A percentile compares a stretch with the other conserved stretches of the same genome.
Evolutionary conservation across 2,888 invertebrate genomes (phyloP).

Genomic region (Tinea pellionella): DNA sequence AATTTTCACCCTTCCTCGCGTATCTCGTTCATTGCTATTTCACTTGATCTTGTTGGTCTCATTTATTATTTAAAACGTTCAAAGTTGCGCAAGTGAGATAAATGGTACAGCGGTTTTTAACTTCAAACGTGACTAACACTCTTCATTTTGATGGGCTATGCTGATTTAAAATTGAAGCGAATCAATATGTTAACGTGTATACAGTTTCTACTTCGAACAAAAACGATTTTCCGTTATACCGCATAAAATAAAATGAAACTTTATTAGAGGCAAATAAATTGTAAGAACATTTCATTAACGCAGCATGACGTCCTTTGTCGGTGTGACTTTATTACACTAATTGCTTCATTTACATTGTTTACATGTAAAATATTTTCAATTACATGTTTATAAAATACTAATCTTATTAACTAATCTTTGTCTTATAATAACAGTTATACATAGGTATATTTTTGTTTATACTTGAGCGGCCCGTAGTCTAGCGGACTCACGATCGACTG

Average conservation of each 20-base stretch:
- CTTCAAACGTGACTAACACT: slow-evolving; percentile 29
- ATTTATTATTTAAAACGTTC: slow-evolving; percentile 64
- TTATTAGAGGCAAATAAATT: background rate
- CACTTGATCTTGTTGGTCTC: slow-evolving; percentile 58
- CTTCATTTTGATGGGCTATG: slow-evolving; percentile 1
- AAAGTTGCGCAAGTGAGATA: slow-evolving; percentile 50
- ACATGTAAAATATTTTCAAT: background rate
- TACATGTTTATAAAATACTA: background rate
- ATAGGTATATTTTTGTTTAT: no score
- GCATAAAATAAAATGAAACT: background rate
- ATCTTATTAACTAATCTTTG: background rate
- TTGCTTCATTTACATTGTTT: slow-evolving; percentile 53
- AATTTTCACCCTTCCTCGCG: background rate
- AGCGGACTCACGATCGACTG: no score
- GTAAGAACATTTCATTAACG: slow-evolving; percentile 26
- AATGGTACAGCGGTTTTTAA: slow-evolving; percentile 29
- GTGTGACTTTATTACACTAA: slow-evolving; percentile 45
- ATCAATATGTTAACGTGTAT: background rate
- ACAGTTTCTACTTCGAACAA: background rate
- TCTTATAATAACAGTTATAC: no score
- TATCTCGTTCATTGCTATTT: slow-evolving; percentile 40
- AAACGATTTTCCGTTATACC: background rate
- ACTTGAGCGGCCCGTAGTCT: no score
- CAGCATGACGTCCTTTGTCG: slow-evolving; percentile 23
- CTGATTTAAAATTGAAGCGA: background rate